Evolutionary conservation across 2,888 invertebrate species (phyloP), one percentile per base, ranked within the genome.

Genomic region (Autographa pulchrina): DNA sequence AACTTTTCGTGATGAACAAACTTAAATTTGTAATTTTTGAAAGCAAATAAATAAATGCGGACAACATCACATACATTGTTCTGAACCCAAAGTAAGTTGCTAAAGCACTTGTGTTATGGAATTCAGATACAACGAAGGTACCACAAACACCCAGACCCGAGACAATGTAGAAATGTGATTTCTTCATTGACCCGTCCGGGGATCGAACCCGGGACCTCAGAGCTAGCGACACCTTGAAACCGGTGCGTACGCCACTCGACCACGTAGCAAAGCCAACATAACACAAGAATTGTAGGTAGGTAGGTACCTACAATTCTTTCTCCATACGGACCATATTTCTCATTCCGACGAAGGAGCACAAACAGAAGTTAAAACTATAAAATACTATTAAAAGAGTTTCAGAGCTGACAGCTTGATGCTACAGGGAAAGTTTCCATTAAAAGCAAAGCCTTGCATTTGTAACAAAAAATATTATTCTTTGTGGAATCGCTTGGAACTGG

Each of bases 391-490:
- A 74, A 82, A 66, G 76, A 80, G 83, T 76, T 71, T 76, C 78
- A 69, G 63, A 77, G 75, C 74, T 81, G 83, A 82, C 83, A 81
- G 78, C 72, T 65, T 77, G 76, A 82, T 74, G 74, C 78, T 68
- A 62, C 78, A 68, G 62, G 18, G 67, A 84, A 83, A 85, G 71
- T 85, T 85, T 85, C 77, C 72, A 85, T 85, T 85, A 83, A 83
- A 83, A 78, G 80, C 64, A 76, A 79, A 74, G 80, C 72, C 74
- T 73, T 72, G 81, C 80, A 77, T 69, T 85, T 74, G 77, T 73
- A 62, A 75, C 77, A 85, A 85, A 82, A 80, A 78, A 81, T 83
- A 83, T 77, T 77, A 73, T 81, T 78, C 77, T 81, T 77, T 72
- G 79, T 73, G 48, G 62, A 74, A 79, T 72, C 61, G 67, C 62